phyloP scores from a whole-genome alignment of 2,113 vertebrate species.

The Recurvirostra avosetta region DNA sequence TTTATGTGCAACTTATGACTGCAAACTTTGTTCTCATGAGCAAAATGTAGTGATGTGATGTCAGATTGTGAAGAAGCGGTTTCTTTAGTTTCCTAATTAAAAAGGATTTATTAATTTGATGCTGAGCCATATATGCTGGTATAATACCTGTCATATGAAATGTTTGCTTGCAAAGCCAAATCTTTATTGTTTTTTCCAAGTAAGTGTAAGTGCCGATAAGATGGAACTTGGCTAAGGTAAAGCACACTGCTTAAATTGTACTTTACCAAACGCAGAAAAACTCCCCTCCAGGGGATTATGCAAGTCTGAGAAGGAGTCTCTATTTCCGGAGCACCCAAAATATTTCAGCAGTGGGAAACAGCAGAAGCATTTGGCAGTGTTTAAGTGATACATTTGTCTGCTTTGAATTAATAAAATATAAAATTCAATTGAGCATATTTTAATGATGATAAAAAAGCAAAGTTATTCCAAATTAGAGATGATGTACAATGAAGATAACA shows the following conservation, averaged over 20 bases:
- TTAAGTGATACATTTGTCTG: not conserved
- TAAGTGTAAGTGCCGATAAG: not conserved
- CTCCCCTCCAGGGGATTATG: not conserved
- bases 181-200: not conserved
- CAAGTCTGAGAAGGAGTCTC: not conserved
- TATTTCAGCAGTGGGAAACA: not conserved
- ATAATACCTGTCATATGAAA: not conserved
- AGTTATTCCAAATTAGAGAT: not conserved
- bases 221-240: not conserved
- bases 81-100: constrained; percentile 38
- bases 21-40: constrained; percentile 74
- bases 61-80: constrained; percentile 30
- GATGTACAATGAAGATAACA: not conserved
- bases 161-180: not conserved
- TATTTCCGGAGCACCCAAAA: not conserved
- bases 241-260: not conserved
- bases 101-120: constrained; percentile 12
- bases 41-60: constrained; percentile 55
- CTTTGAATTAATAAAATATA: not conserved
- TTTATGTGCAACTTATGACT: constrained; percentile 85
- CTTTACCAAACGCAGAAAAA: not conserved
- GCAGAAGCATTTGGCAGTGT: not conserved
- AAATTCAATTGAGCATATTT: not conserved
- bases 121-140: not conserved
- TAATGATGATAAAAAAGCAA: not conserved